A percentile compares a stretch with the other conserved stretches of the same genome.
Evolutionary conservation across 2,888 invertebrate species (phyloP).

Genomic region (Xanthia togata): DNA sequence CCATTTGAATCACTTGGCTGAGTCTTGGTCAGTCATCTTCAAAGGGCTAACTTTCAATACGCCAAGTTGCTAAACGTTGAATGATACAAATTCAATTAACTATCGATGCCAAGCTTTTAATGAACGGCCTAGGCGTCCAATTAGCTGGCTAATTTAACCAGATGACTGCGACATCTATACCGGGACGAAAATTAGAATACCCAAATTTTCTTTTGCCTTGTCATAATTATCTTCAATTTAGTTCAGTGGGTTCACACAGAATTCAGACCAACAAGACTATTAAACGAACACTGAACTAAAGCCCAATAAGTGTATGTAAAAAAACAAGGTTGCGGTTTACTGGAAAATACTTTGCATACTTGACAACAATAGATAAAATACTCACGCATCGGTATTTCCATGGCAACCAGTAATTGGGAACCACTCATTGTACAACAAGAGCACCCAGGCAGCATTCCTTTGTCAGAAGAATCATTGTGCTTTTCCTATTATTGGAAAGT

Average conservation of each 20-base stretch:
- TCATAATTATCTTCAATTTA: background rate
- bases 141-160: too few relatives aligned
- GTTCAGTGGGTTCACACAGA: background rate
- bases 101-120: too few relatives aligned
- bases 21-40: too few relatives aligned
- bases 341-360: slow-evolving; percentile 47
- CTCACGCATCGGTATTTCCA: slow-evolving; percentile 52
- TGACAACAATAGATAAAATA: slow-evolving; percentile 51
- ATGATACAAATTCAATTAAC: too few relatives aligned
- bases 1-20: too few relatives aligned
- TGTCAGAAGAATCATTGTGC: slow-evolving; percentile 60
- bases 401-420: slow-evolving; percentile 67
- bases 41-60: too few relatives aligned
- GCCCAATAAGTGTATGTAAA: background rate
- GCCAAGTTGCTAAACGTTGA: too few relatives aligned
- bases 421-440: slow-evolving; percentile 61
- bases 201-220: background rate
- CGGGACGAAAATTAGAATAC: background rate
- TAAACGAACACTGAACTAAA: background rate
- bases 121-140: too few relatives aligned
- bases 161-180: too few relatives aligned
- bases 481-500: slow-evolving; percentile 48
- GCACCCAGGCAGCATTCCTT: slow-evolving; percentile 50
- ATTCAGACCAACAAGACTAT: background rate
- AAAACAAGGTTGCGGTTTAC: slow-evolving; percentile 17